Conservation (phyloP, 2,888 invertebrate species). For the Nudaria mundana region DNA sequence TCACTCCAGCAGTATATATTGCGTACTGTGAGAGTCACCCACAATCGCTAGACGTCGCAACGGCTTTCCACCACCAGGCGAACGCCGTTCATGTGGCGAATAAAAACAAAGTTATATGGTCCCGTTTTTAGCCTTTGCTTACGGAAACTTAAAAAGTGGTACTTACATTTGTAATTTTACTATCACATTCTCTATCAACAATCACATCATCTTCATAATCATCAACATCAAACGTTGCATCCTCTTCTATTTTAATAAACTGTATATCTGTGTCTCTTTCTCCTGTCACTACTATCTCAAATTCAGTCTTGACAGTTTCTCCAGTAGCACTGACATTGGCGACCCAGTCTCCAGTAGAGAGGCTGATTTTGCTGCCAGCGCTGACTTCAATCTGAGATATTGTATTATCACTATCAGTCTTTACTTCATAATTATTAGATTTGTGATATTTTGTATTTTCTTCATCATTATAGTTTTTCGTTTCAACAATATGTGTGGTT, state of each 20-base stretch:
- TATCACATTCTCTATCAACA: constrained; percentile 12
- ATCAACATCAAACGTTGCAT: constrained; percentile 1
- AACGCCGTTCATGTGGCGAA: too few species aligned
- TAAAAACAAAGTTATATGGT: too few species aligned
- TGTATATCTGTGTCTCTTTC: constrained; percentile 12
- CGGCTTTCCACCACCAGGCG: too few species aligned
- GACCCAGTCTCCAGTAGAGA: not conserved
- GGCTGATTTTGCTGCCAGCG: not conserved
- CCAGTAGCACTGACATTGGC: not conserved
- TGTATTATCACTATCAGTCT: not conserved
- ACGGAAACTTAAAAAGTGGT: too few species aligned
- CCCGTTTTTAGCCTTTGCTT: too few species aligned
- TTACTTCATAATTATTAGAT: not conserved
- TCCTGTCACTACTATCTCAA: not conserved
- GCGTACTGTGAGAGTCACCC: too few species aligned
- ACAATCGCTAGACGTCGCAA: too few species aligned
- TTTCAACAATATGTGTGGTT: not conserved
- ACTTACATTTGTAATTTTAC: constrained; percentile 31
- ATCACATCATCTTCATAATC: constrained; percentile 18
- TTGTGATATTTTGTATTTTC: not conserved
- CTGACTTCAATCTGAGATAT: not conserved
- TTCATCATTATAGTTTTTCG: not conserved
- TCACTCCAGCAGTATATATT: too few species aligned
- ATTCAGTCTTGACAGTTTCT: too few species aligned
- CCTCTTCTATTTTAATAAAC: constrained; percentile 43